Percentiles rank a stretch among this genome's conserved stretches.
These are phyloP conservation scores for Xestia c-nigrum DNA, from an alignment of 2,888 invertebrate species.

Conservation along the genomic window DNA sequence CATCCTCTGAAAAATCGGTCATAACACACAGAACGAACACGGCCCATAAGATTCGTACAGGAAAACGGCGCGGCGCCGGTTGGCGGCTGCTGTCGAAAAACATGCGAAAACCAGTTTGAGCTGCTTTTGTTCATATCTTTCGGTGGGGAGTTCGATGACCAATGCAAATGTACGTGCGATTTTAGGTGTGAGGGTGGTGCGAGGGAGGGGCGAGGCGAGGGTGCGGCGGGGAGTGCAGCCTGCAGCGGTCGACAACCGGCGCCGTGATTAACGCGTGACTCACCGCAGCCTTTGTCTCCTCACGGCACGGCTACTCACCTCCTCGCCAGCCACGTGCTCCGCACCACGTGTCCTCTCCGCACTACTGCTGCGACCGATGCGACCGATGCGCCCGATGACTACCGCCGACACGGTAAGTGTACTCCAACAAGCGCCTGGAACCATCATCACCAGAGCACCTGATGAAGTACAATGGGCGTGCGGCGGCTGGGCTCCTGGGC, in stretches of 20 bases:
- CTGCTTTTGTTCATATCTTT: constrained; percentile 87
- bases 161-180: constrained; percentile 84
- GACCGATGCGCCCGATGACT: constrained; percentile 77
- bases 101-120: constrained; percentile 87
- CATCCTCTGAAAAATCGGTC: constrained; percentile 71
- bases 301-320: constrained; percentile 72
- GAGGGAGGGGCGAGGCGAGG: constrained; percentile 73
- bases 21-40: constrained; percentile 67
- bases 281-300: constrained; percentile 84
- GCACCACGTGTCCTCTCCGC: constrained; percentile 70
- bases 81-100: constrained; percentile 81
- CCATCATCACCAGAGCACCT: constrained; percentile 98
- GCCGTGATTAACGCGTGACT: constrained; percentile 82
- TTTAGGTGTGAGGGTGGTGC: constrained; percentile 84
- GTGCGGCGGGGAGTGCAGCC: constrained; percentile 77
- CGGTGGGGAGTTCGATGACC: constrained; percentile 88
- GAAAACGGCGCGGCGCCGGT: constrained; percentile 77
- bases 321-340: constrained; percentile 74
- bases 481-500: constrained; percentile 90
- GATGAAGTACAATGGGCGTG: constrained; percentile 99
- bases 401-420: constrained; percentile 97
- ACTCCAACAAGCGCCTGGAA: constrained; percentile 99
- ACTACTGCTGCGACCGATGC: constrained; percentile 66
- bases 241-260: constrained; percentile 84
- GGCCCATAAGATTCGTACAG: constrained; percentile 76